phyloP scores from a whole-genome alignment of 2,888 invertebrate genomes.

The Folsomia manolachei region DNA sequence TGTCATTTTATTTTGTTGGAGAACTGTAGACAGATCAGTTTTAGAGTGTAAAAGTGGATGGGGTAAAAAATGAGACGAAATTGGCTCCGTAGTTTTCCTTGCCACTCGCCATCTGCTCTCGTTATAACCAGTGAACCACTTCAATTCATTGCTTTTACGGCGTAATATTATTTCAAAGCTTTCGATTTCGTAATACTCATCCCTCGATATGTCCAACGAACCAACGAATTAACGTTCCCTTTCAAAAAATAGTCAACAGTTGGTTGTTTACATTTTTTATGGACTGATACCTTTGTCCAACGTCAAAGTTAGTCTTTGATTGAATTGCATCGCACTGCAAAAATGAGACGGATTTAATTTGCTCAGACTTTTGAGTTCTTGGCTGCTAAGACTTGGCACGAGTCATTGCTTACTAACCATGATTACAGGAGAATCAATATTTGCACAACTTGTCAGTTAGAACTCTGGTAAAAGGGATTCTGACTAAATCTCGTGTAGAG shows the following conservation, averaged over 20 bases:
- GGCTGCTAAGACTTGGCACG: neutral
- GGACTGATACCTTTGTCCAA: neutral
- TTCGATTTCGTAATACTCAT: conserved; percentile 2
- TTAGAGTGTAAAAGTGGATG: no score
- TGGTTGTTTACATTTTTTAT: conserved; percentile 22
- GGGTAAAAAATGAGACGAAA: neutral
- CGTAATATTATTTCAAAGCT: neutral
- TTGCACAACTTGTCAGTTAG: neutral
- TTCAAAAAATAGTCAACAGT: conserved; percentile 14
- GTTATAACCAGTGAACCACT: neutral
- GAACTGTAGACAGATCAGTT: neutral
- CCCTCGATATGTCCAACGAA: no score
- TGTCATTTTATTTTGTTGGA: neutral
- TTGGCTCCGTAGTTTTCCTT: neutral
- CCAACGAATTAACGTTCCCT: neutral
- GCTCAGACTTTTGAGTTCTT: neutral
- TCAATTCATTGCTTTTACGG: neutral
- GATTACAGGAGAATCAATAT: neutral
- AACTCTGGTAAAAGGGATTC: neutral
- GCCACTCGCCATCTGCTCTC: conserved; percentile 13
- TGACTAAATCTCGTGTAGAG: neutral
- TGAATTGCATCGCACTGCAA: no score
- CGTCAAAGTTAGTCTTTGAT: neutral
- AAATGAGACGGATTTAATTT: neutral
- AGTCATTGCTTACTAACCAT: neutral